phyloP scores from a whole-genome alignment of 2,888 invertebrate species.

The Sisyra nigra region DNA sequence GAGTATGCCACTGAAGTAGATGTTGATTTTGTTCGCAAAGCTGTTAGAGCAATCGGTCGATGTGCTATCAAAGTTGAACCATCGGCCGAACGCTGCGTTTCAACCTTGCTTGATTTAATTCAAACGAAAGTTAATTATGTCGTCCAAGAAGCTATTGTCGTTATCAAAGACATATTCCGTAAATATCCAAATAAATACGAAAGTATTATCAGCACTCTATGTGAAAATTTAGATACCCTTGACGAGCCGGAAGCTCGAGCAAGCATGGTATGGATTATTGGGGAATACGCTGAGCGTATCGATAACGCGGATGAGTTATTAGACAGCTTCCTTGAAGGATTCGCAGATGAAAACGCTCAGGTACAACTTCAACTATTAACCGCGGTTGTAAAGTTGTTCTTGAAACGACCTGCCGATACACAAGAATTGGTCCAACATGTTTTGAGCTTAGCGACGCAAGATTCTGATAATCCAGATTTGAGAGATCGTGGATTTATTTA shows the following conservation, averaged over 20 bases:
- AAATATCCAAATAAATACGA: conserved; percentile 99
- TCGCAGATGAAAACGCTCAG: conserved; percentile 93
- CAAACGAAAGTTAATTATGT: conserved; percentile 99
- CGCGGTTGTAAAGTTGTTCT: conserved; percentile 95
- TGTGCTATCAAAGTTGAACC: conserved; percentile 98
- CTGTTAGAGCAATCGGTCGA: conserved; percentile 93
- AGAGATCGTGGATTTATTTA: conserved; percentile 98
- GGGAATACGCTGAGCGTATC: conserved; percentile 98
- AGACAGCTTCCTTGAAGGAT: conserved; percentile 96
- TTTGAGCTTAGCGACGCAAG: conserved; percentile 73
- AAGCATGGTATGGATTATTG: conserved; percentile 92
- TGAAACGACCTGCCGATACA: conserved; percentile 95
- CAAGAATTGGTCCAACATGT: conserved; percentile 97
- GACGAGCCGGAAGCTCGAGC: conserved; percentile 99
- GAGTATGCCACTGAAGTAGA: conserved; percentile 99
- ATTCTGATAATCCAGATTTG: conserved; percentile 96
- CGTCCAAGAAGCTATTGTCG: conserved; percentile 98
- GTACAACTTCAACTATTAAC: conserved; percentile 93
- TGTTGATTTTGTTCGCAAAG: conserved; percentile 98
- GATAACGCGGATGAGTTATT: conserved; percentile 97
- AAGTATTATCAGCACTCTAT: conserved; percentile 96
- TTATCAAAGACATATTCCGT: conserved; percentile 90
- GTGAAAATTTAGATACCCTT: conserved; percentile 95
- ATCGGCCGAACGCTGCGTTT: conserved; percentile 95
- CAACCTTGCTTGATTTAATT: conserved; percentile 91